phyloP scores from a whole-genome alignment of 2,797 vertebrate genomes.

The Sphenopsis melanotis region DNA sequence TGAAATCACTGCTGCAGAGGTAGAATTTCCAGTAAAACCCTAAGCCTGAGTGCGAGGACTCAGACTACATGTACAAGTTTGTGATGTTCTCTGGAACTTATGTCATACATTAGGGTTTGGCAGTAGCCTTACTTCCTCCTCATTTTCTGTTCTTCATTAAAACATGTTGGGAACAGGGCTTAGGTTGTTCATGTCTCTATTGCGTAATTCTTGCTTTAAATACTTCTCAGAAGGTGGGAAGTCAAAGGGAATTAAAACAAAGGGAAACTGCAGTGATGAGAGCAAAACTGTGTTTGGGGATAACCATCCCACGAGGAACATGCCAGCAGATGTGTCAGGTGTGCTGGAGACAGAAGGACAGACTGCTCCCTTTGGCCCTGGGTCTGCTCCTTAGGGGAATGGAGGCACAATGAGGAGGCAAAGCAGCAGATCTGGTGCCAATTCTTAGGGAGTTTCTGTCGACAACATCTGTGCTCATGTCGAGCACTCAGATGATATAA shows the following conservation, averaged over 20 bases:
- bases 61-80: neutral
- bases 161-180: conserved; percentile 40
- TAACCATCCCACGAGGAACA: neutral
- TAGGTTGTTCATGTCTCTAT: neutral
- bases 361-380: neutral
- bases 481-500: neutral
- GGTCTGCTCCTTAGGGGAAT: neutral
- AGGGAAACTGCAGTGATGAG: neutral
- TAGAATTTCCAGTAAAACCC: neutral
- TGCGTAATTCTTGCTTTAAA: conserved; percentile 20
- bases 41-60: neutral
- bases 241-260: conserved; percentile 47
- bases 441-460: conserved; percentile 21
- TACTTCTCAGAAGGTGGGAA: conserved; percentile 40
- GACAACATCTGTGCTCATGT: conserved; percentile 43
- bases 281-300: neutral
- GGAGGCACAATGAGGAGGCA: neutral
- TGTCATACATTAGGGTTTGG: conserved; percentile 45
- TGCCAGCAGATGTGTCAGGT: neutral
- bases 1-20: neutral
- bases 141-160: conserved; percentile 70
- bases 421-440: conserved; percentile 15
- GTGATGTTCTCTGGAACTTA: neutral
- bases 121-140: conserved; percentile 38
- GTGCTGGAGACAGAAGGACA: neutral